Evolutionary conservation across 2,888 invertebrate genomes (phyloP).

Genomic region (Hirtodrosophila confusa): DNA sequence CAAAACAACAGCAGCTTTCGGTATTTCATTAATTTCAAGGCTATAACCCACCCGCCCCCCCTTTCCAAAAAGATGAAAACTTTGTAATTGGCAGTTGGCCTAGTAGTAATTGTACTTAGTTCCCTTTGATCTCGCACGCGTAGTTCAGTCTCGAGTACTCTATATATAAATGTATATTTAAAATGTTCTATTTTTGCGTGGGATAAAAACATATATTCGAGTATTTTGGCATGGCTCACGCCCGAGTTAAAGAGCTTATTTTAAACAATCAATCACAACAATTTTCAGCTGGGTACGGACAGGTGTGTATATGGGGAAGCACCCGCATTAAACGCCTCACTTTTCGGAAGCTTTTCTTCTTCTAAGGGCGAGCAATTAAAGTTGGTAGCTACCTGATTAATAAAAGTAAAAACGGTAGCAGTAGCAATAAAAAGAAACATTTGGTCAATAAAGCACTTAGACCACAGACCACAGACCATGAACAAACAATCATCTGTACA

Average conservation of each 20-base stretch:
- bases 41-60: slow-evolving; percentile 11
- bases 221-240: slow-evolving; percentile 28
- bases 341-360: not conserved
- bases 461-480: not conserved
- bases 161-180: slow-evolving; percentile 15
- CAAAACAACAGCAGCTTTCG: slow-evolving; percentile 44
- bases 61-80: not conserved
- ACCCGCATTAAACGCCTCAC: not conserved
- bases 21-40: slow-evolving; percentile 53
- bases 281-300: slow-evolving; percentile 53
- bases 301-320: slow-evolving; percentile 17
- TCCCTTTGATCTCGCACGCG: slow-evolving; percentile 40
- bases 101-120: slow-evolving; percentile 27
- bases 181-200: slow-evolving; percentile 20
- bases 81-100: slow-evolving; percentile 44
- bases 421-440: slow-evolving; percentile 29
- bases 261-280: slow-evolving; percentile 43
- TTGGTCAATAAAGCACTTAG: slow-evolving; percentile 52
- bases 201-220: not conserved
- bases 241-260: slow-evolving; percentile 47
- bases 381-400: slow-evolving; percentile 13
- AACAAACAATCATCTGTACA: slow-evolving; percentile 27
- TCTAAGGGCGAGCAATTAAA: slow-evolving; percentile 17
- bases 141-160: not conserved
- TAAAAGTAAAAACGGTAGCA: slow-evolving; percentile 28